A percentile compares a stretch with the other conserved stretches of the same genome.
Conservation (phyloP, 1,140 invertebrate genomes). For the Rhopalosiphum maidis region DNA sequence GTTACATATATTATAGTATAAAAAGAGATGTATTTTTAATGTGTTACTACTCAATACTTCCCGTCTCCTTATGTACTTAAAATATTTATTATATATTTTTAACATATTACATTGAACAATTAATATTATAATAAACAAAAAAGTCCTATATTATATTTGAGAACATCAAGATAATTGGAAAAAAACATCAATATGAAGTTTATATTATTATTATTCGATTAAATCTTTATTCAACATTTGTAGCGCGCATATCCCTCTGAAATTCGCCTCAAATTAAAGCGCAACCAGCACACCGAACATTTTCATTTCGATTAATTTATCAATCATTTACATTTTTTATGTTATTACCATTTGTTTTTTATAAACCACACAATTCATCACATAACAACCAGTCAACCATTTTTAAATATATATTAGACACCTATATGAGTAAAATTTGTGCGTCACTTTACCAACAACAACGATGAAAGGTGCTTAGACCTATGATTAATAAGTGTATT, state of each 20-base stretch:
- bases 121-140: slow-evolving; percentile 14
- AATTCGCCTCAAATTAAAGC: not conserved
- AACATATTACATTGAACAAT: not conserved
- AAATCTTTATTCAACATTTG: not conserved
- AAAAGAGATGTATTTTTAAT: not conserved
- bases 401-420: not conserved
- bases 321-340: not conserved
- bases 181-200: slow-evolving; percentile 10
- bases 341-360: not conserved
- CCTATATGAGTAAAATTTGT: not conserved
- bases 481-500: not conserved
- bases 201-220: not conserved
- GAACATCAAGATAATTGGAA: slow-evolving; percentile 4
- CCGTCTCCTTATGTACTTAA: not conserved
- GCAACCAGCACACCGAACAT: not conserved
- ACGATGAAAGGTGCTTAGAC: not conserved
- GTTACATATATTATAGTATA: not conserved
- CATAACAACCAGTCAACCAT: not conserved
- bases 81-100: not conserved
- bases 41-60: not conserved
- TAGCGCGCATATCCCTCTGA: not conserved
- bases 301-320: not conserved
- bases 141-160: slow-evolving; percentile 3
- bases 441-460: not conserved
- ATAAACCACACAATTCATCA: not conserved